Percentiles rank a stretch among this genome's conserved stretches.
Evolutionary conservation across 1,140 invertebrate genomes (phyloP).

Genomic region (Helicoverpa armigera): DNA sequence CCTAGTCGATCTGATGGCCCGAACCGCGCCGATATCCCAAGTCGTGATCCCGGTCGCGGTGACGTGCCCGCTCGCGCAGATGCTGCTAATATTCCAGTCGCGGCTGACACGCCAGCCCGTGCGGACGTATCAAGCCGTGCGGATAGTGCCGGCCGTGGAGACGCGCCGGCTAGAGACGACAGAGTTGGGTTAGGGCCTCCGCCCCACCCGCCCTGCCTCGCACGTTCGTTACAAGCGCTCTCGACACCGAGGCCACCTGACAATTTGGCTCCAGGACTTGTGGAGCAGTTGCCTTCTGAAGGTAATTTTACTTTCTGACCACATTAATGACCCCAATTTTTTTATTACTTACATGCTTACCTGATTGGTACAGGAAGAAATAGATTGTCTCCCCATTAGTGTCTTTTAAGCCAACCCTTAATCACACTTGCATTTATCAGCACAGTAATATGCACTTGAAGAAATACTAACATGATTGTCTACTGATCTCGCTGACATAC

Average conservation of each 20-base stretch:
- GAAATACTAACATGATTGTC: no score
- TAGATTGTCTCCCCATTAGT: no score
- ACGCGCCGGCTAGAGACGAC: constrained; percentile 36
- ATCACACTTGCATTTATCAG: no score
- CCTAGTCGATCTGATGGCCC: neutral
- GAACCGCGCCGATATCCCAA: neutral
- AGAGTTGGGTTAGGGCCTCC: constrained; percentile 66
- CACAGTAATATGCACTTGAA: no score
- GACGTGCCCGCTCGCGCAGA: neutral
- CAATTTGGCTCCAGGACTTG: constrained; percentile 76
- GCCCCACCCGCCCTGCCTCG: constrained; percentile 72
- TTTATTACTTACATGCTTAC: no score
- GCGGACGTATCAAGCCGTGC: neutral
- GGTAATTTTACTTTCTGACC: constrained; percentile 55
- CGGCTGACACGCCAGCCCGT: neutral
- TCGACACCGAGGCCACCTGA: constrained; percentile 78
- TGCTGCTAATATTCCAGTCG: neutral
- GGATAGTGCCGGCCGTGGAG: neutral
- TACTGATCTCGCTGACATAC: neutral
- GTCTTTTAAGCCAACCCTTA: no score
- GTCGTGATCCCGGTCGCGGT: neutral
- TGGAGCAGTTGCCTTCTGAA: constrained; percentile 82
- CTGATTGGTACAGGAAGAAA: no score
- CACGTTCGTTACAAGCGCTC: constrained; percentile 71
- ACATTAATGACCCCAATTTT: neutral